phyloP scores from a whole-genome alignment of 2,888 invertebrate species.

The Parnassius mnemosyne region DNA sequence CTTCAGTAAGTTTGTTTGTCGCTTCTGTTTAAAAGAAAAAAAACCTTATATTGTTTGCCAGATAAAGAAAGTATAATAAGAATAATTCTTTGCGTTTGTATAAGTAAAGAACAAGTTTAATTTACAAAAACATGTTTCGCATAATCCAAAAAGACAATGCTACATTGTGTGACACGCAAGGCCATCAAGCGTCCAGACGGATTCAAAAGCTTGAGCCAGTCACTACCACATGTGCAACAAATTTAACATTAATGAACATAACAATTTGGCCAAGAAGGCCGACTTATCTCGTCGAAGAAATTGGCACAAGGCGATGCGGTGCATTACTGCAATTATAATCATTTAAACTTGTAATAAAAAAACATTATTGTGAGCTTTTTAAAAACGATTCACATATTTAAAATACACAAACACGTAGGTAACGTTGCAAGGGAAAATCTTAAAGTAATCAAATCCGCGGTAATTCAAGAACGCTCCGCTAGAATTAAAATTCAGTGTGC shows the following conservation, averaged over 20 bases:
- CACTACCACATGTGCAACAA: constrained; percentile 13
- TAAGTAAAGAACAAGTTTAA: too few relatives aligned
- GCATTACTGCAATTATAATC: constrained; percentile 2
- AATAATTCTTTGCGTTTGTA: too few relatives aligned
- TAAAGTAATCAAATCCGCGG: too few relatives aligned
- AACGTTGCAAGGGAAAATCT: too few relatives aligned
- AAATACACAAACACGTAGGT: too few relatives aligned
- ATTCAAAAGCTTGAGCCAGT: background rate
- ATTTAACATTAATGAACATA: constrained; percentile 15
- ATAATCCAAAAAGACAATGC: background rate
- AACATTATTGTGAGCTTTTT: background rate
- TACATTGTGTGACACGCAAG: background rate
- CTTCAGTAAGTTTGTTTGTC: too few relatives aligned
- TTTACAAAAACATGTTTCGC: background rate
- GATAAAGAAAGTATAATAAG: too few relatives aligned
- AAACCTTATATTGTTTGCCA: too few relatives aligned
- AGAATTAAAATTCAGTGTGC: too few relatives aligned
- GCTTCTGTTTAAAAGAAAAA: too few relatives aligned
- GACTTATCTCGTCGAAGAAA: constrained; percentile 16
- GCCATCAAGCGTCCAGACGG: background rate
- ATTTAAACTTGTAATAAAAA: background rate
- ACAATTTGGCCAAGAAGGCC: constrained; percentile 11
- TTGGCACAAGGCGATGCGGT: constrained; percentile 10
- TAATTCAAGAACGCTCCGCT: too few relatives aligned
- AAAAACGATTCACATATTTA: too few relatives aligned